Base-by-base conservation (phyloP, 2,113 vertebrate species). In the Hippocampus mohnikei region DNA sequence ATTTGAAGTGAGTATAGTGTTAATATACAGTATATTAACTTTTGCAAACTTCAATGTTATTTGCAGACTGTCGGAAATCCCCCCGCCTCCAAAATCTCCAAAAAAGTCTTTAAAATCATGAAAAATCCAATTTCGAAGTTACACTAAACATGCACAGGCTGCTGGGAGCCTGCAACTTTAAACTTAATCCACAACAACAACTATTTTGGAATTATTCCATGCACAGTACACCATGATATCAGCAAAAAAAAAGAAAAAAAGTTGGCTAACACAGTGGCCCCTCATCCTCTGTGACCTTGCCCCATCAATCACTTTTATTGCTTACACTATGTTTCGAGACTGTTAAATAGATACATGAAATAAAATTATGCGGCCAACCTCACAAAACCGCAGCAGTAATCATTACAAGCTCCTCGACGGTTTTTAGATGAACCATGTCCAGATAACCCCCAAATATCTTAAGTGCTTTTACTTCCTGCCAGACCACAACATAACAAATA, bases 401-500 rank as follows among this genome's bases (percentile, higher is more conserved):
- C 15, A 56, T 42, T 20, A 40, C 53, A 56, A 37, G 11, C 33
- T 52, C 8, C 41, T 44, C 33, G 55, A 33, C 52, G 40, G 68
- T 55, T 41, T 65, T 62, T 66, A 37, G 66, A 80, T 67, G 42
- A 76, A 72, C 66, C 52, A 75, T 63, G 33, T 42, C 61, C 68
- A 78, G 33, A 74, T 68, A 64, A 81, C 68, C 76, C 71, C 71
- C 10, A 23, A 25, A 41, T 60, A 52, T 70, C 67, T 66, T 21
- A 76, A 72, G 50, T 12, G 5, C 62, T 33, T 68, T 80, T 70
- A 67, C 41, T 77, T 77, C 56, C 65, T 71, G 61, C 64, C 62
- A 41, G 70, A 80, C 5, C 41, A 71, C 48, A 27, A 76, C 70
- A 48, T 74, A 79, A 85, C 73, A 62, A 83, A 80, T 80, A 77